Evolutionary conservation across 2,888 invertebrate genomes (phyloP), one percentile per base, ranked within the genome.

Genomic region (Chrysodeixis includens): DNA sequence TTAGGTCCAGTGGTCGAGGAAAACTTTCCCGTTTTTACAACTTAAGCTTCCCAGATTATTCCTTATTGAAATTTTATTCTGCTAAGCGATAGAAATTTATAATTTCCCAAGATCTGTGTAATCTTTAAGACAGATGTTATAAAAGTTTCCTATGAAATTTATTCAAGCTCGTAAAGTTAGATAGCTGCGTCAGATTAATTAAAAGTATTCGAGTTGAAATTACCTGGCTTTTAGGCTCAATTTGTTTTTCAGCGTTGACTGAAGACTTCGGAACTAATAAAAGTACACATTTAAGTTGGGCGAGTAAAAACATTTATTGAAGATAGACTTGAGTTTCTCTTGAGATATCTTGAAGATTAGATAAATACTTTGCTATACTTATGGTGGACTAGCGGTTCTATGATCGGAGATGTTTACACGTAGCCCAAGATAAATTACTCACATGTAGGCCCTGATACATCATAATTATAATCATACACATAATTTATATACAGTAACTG

Each of bases 1-100:
- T 53, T 30, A 68, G 55, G 52, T 61, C 57, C 8, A 57, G 52
- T 59, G 55, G 44, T 57, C 57, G 55, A 35, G 20, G 14, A 12
- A 60, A 75, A 75, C 62, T 71, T 77, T 10, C 12, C 30, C 44
- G 46, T 57, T 70, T 1, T 44, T 57, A 56, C 62, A 56, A 61
- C 46, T 62, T 60, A 62, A 62, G 30, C 30, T 54, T 7, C 30
- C 16, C 10, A 20, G 56, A 53, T 59, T 56, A 30, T 35, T 4
- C 16, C 61, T n/a, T 30, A 52, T 20, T 53, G 6, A 55, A 40
- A 53, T 44, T 57, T 57, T 52, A 44, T 44, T 44, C 52, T 61
- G n/a, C 30, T 30, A 9, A 40, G 16, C 20, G 46, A n/a, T 7
- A 35, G 30, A 20, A 22, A 49, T 16, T 35, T 57, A 53, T n/a